phyloP scores from a whole-genome alignment of 2,888 invertebrate species.

The Melinaea marsaeus region DNA sequence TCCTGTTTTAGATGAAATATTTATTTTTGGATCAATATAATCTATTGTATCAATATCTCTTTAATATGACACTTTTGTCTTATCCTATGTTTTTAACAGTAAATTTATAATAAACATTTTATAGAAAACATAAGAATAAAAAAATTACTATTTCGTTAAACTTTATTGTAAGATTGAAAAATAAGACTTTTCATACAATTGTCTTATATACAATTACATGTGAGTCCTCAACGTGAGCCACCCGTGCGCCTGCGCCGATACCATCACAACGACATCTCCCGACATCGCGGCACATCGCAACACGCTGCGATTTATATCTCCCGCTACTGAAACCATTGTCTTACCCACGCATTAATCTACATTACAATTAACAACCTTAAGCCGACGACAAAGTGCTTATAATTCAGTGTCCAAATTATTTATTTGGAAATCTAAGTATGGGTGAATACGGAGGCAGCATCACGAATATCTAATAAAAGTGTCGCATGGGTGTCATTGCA shows the following conservation, averaged over 20 bases:
- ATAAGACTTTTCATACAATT: too few relatives aligned
- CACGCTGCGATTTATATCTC: constrained; percentile 65
- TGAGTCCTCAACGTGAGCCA: constrained; percentile 34
- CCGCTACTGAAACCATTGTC: constrained; percentile 37
- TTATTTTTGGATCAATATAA: too few relatives aligned
- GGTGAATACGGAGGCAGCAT: constrained; percentile 33
- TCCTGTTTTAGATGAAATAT: too few relatives aligned
- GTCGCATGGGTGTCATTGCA: constrained; percentile 47
- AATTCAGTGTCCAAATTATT: constrained; percentile 1
- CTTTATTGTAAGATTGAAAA: too few relatives aligned
- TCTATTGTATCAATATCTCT: too few relatives aligned
- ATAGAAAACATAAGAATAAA: too few relatives aligned
- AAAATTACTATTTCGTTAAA: too few relatives aligned
- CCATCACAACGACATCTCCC: constrained; percentile 49
- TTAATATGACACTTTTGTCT: constrained; percentile 8
- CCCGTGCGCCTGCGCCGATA: constrained; percentile 57
- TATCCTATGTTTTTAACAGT: constrained; percentile 11
- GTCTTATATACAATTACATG: too few relatives aligned
- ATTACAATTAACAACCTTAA: constrained; percentile 22
- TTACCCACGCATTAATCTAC: constrained; percentile 21
- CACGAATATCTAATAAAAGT: constrained; percentile 71
- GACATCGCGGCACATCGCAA: constrained; percentile 53
- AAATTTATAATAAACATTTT: too few relatives aligned
- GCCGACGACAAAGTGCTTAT: constrained; percentile 6
- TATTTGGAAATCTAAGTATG: constrained; percentile 23